phyloP scores from a whole-genome alignment of 2,888 invertebrate genomes.

The Acleris holmiana region DNA sequence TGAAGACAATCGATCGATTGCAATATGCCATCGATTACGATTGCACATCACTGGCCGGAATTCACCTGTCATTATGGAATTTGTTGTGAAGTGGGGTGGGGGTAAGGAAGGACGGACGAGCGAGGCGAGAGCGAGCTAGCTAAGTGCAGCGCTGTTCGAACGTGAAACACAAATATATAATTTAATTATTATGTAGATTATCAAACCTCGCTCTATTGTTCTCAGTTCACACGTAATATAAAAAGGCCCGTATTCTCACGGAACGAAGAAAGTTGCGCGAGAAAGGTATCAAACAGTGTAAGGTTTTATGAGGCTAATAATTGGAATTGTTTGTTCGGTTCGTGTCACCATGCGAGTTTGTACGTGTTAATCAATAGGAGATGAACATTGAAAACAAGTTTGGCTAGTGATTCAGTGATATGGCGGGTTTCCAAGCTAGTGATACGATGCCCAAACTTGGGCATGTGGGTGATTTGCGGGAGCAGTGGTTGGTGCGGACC shows the following conservation, averaged over 20 bases:
- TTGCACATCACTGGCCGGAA: conserved; percentile 44
- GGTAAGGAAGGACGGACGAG: not conserved
- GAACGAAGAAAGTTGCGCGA: conserved; percentile 70
- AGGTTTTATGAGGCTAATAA: conserved; percentile 40
- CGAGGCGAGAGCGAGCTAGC: conserved; percentile 45
- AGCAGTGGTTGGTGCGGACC: conserved; percentile 78
- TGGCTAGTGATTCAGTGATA: conserved; percentile 39
- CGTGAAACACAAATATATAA: conserved; percentile 42
- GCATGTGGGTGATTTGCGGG: conserved; percentile 75
- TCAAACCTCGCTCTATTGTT: conserved; percentile 71
- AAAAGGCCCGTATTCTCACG: conserved; percentile 72
- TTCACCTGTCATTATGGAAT: conserved; percentile 48
- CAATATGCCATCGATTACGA: not conserved
- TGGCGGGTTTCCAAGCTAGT: conserved; percentile 72
- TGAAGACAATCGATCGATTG: conserved; percentile 23
- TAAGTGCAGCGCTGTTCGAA: conserved; percentile 51
- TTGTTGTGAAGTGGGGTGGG: conserved; percentile 55
- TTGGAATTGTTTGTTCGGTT: conserved; percentile 39
- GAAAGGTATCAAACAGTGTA: conserved; percentile 55
- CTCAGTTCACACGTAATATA: conserved; percentile 67
- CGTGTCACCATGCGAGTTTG: conserved; percentile 40
- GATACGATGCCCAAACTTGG: conserved; percentile 80
- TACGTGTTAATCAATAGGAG: conserved; percentile 51
- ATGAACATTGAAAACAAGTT: conserved; percentile 42
- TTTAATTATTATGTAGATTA: conserved; percentile 70